These are phyloP conservation scores for Peromyscus eremicus DNA, from an alignment of 2,797 vertebrate species.

Conservation along the genomic window DNA sequence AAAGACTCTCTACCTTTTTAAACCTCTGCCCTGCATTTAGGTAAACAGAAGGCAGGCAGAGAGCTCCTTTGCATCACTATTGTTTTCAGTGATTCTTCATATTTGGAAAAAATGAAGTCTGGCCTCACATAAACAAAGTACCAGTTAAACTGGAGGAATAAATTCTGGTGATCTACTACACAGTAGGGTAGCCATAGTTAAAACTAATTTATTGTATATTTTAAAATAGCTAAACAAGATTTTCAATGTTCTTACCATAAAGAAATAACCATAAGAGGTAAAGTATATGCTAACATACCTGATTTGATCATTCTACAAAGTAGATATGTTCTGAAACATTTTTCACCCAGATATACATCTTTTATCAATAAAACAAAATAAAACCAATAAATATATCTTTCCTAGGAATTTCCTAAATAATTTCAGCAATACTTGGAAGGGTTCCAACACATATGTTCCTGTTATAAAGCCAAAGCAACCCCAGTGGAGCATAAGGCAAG, in stretches of 20 bases:
- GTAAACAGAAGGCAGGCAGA: background rate
- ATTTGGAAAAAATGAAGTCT: background rate
- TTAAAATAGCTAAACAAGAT: background rate
- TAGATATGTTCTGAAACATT: background rate
- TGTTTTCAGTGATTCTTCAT: background rate
- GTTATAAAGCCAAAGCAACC: conserved; percentile 29
- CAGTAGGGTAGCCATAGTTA: background rate
- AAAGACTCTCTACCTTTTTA: background rate
- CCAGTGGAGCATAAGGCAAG: background rate
- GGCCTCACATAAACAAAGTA: background rate
- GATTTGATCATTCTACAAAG: conserved; percentile 2
- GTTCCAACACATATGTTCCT: background rate
- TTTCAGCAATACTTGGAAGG: background rate
- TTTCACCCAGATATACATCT: background rate
- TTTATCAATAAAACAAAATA: background rate
- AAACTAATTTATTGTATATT: background rate
- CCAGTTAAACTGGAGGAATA: background rate
- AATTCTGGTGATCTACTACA: background rate
- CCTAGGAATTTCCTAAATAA: conserved; percentile 37
- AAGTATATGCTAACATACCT: background rate
- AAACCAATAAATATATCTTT: conserved; percentile 23
- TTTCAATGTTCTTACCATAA: background rate
- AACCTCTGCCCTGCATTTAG: background rate
- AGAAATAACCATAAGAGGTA: conserved; percentile 5
- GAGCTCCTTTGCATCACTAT: background rate